Evolutionary conservation across 2,113 vertebrate genomes (phyloP).

Genomic region (cat (Felis catus)): F.catus_Fca126_mat1.0 CM031416.1:110011001-110011500

Average conservation of each 20-base stretch:
- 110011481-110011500: too few species aligned
- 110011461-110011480: too few species aligned
- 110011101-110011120: neutral
- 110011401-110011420: too few species aligned
- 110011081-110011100: neutral
- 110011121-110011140: neutral
- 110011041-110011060: neutral
- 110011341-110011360: too few species aligned
- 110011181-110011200: neutral
- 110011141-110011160: conserved; percentile 13
- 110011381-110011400: too few species aligned
- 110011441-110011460: too few species aligned
- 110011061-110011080: neutral
- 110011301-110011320: too few species aligned
- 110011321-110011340: too few species aligned
- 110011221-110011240: neutral
- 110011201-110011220: neutral
- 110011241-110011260: neutral
- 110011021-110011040: neutral
- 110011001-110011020: neutral
- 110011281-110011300: too few species aligned
- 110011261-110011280: neutral
- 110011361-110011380: too few species aligned
- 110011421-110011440: too few species aligned
- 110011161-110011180: neutral